These are phyloP conservation scores for Myotis daubentonii DNA, from an alignment of 2,797 vertebrate genomes.

Conservation along the genomic window DNA sequence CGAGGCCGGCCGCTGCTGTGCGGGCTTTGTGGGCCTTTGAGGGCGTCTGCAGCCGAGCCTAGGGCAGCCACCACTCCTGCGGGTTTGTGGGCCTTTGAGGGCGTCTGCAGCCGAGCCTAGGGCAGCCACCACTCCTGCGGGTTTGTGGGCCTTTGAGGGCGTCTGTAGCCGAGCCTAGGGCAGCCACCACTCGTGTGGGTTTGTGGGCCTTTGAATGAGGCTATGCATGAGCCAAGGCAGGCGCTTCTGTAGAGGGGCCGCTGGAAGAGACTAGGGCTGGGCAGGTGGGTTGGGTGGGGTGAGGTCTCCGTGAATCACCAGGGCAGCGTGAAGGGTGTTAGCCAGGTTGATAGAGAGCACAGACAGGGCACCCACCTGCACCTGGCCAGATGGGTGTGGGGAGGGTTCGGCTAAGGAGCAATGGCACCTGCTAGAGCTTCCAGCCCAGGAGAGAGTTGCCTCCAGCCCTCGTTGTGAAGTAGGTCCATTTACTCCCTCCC, in stretches of 20 bases:
- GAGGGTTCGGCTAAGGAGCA: background rate
- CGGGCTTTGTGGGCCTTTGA: background rate
- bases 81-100: background rate
- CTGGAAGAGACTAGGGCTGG: background rate
- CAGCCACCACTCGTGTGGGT: too few species aligned
- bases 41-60: background rate
- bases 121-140: too few species aligned
- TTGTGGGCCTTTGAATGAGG: too few species aligned
- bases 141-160: too few species aligned
- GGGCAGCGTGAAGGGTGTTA: background rate
- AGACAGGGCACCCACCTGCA: background rate
- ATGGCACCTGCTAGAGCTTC: background rate
- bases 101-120: too few species aligned
- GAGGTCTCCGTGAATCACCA: background rate
- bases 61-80: background rate
- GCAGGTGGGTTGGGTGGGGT: background rate
- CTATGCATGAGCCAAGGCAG: background rate
- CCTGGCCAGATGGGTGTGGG: background rate
- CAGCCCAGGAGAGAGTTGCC: background rate
- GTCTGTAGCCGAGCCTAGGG: too few species aligned
- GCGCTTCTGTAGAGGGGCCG: background rate
- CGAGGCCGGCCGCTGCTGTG: too few species aligned
- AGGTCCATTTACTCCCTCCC: background rate
- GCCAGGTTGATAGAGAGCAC: background rate
- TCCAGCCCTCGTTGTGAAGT: background rate